Conservation (phyloP, 2,888 invertebrate species). For the Augiades crinisus region DNA sequence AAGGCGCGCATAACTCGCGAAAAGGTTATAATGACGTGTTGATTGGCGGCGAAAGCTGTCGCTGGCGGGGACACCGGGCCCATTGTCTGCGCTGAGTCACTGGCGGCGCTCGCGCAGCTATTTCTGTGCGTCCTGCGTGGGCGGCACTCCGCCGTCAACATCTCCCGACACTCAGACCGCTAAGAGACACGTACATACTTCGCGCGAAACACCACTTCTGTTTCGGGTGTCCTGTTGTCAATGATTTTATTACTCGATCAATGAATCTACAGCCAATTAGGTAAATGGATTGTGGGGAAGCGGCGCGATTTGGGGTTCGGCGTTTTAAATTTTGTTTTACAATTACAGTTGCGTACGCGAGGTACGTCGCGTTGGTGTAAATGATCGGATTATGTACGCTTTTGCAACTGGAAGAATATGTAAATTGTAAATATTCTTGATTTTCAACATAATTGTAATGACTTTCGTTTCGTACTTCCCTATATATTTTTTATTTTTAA, state of each 20-base stretch:
- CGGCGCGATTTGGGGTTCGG: no score
- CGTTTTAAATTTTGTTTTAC: no score
- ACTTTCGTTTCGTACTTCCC: no score
- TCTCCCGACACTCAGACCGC: conserved; percentile 46
- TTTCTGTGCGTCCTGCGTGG: conserved; percentile 65
- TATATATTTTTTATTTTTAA: no score
- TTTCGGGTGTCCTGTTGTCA: background rate
- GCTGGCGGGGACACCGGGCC: conserved; percentile 57
- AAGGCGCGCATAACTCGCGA: conserved; percentile 8
- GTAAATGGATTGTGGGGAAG: no score
- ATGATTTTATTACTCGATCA: background rate
- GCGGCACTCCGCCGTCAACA: conserved; percentile 52
- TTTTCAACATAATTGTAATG: no score
- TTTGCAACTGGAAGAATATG: no score
- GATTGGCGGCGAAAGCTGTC: conserved; percentile 56
- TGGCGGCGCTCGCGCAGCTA: conserved; percentile 68
- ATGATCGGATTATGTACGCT: no score
- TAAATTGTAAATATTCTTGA: no score
- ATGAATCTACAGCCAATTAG: background rate
- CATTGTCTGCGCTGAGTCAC: conserved; percentile 74
- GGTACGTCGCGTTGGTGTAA: no score
- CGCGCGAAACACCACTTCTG: background rate
- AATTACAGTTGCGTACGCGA: no score
- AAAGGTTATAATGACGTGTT: conserved; percentile 19
- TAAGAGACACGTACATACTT: conserved; percentile 41